Evolutionary conservation across 2,113 vertebrate species (phyloP), one percentile per base, ranked within the genome.

Genomic region (Nibea albiflora): DNA sequence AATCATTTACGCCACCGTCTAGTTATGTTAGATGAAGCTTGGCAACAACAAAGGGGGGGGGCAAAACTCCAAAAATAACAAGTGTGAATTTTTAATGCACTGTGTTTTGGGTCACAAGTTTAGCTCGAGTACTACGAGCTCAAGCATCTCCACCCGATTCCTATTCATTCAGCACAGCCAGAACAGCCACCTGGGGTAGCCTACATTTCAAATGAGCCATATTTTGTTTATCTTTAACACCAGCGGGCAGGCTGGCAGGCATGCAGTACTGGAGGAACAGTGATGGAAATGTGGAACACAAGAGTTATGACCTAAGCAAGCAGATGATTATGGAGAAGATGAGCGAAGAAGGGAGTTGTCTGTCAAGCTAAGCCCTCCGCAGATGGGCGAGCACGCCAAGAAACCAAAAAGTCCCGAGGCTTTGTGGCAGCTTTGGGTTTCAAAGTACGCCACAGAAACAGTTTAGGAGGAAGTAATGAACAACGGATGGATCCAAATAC

Each of bases 151-250:
- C 22, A 14, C 54, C 54, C 22, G 15, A 26, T 11, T 58, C 28
- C 56, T 9, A 58, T 60, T 60, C 26, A 60, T 60, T 35, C 57
- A 19, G 57, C 57, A 28, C 26, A 58, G 56, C 56, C 56, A 31
- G 56, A 60, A 60, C 57, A 89, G 83, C 80, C 89, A 92, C 87
- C 76, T 87, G 83, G 76, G 78, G 73, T 79, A 82, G 74, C 77
- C 85, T 58, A 83, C 68, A 86, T 85, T 92, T 87, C 72, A 84
- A 82, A 85, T 46, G 57, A 82, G 65, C 85, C 84, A 88, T 70
- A 88, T 82, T 90, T 89, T 82, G 85, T 88, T 82, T 89, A 89
- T 88, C 83, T 81, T 81, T 74, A 85, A 81, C 85, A 88, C 85
- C 79, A 77, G 76, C 71, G 61, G 86, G 85, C 58, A 80, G 58